Percentiles rank a stretch among this genome's conserved stretches.
These are phyloP conservation scores for Meda fulgida DNA, from an alignment of 2,797 vertebrate genomes.

Conservation along the genomic window DNA sequence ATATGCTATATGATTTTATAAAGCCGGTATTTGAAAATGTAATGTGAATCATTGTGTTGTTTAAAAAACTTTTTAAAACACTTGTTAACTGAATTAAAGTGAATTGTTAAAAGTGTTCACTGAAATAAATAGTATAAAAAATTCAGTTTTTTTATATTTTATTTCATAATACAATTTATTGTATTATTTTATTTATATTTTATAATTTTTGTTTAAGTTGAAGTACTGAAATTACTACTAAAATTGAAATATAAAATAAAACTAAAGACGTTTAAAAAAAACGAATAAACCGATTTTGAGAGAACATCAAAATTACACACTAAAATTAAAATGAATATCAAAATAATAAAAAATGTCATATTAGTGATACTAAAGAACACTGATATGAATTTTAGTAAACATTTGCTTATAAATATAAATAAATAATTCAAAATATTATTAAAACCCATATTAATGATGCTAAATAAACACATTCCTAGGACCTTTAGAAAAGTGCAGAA, in stretches of 20 bases:
- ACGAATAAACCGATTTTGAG: neutral
- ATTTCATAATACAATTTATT: neutral
- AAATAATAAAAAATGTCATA: neutral
- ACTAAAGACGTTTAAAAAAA: neutral
- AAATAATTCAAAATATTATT: neutral
- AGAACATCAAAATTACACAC: neutral
- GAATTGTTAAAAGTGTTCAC: too few relatives aligned
- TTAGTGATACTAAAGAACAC: neutral
- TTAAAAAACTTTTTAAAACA: neutral
- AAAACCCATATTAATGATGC: neutral
- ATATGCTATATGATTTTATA: too few relatives aligned
- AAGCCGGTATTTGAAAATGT: neutral
- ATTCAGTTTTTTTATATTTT: neutral
- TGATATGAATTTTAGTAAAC: too few relatives aligned
- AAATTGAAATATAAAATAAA: neutral
- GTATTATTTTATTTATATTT: neutral
- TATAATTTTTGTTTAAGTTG: neutral
- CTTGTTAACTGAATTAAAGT: neutral
- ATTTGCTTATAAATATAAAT: neutral
- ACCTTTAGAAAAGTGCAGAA: too few relatives aligned
- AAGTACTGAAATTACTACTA: neutral
- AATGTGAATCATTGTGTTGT: slow-evolving; percentile 20
- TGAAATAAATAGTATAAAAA: neutral
- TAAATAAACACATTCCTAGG: too few relatives aligned
- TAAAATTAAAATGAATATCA: neutral